Conservation (phyloP, 2,113 vertebrate species). For the Progne subis region DNA sequence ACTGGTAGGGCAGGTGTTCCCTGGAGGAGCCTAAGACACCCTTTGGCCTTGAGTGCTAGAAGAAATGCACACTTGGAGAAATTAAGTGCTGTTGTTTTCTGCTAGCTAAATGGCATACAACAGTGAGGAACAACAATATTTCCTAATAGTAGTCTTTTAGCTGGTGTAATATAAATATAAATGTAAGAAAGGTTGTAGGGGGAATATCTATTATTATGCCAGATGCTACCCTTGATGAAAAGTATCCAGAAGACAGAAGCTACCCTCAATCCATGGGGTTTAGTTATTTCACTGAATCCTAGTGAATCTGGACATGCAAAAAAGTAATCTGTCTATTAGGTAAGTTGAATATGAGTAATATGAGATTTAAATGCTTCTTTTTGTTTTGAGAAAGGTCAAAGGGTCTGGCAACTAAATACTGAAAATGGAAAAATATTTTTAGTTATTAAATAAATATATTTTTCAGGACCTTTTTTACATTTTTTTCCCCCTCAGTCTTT, state of each 20-base stretch:
- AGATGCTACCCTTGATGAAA: background rate
- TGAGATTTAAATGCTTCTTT: background rate
- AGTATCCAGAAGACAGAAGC: background rate
- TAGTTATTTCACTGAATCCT: background rate
- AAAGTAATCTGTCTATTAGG: background rate
- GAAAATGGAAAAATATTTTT: background rate
- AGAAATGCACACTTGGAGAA: fast-evolving
- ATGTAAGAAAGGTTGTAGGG: background rate
- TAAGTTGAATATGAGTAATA: background rate
- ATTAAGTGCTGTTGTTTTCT: background rate
- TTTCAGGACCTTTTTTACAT: background rate
- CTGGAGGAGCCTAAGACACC: fast-evolving
- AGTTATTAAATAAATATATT: background rate
- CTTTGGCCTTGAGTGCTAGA: background rate
- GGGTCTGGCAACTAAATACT: background rate
- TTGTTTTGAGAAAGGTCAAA: background rate
- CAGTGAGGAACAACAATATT: background rate
- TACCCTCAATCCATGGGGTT: background rate
- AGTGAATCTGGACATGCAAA: background rate
- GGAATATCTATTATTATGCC: background rate
- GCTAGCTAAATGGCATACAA: background rate
- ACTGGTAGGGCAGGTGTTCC: background rate
- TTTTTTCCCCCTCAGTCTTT: background rate
- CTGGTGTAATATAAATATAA: background rate
- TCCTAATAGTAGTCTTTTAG: background rate